Percentiles rank a stretch among this genome's conserved stretches.
Conservation (phyloP, 2,113 vertebrate species). For the Pontoporia blainvillei region DNA sequence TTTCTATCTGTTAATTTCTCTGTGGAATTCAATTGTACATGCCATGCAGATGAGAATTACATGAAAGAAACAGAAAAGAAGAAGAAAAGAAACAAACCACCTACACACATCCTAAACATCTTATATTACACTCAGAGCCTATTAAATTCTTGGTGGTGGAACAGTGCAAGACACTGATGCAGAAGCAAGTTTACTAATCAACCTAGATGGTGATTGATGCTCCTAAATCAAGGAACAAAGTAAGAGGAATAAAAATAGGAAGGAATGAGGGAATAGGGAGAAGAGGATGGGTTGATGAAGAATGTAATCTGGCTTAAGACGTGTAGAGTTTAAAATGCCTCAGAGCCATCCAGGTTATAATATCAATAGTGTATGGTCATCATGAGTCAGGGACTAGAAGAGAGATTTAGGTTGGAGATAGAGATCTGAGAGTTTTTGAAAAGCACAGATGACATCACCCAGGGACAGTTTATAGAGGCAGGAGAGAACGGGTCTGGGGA, state of each 20-base stretch:
- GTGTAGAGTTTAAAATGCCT: neutral
- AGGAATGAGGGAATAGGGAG: neutral
- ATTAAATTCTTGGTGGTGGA: neutral
- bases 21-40: neutral
- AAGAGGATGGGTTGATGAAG: neutral
- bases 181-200: slow-evolving; percentile 2
- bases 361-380: neutral
- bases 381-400: neutral
- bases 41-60: neutral
- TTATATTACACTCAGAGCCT: neutral
- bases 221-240: neutral
- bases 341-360: neutral
- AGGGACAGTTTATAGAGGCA: neutral
- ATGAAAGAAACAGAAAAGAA: neutral
- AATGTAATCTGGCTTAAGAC: neutral
- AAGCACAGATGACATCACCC: neutral
- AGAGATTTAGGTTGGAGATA: neutral
- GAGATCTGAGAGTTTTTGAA: neutral
- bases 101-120: neutral
- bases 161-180: neutral
- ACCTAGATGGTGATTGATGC: neutral
- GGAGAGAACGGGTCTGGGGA: neutral
- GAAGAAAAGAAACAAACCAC: neutral
- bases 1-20: neutral
- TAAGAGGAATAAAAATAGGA: neutral